Base-by-base conservation (phyloP, 64 coral and sea anemone species). In the Montipora cactus region DNA sequence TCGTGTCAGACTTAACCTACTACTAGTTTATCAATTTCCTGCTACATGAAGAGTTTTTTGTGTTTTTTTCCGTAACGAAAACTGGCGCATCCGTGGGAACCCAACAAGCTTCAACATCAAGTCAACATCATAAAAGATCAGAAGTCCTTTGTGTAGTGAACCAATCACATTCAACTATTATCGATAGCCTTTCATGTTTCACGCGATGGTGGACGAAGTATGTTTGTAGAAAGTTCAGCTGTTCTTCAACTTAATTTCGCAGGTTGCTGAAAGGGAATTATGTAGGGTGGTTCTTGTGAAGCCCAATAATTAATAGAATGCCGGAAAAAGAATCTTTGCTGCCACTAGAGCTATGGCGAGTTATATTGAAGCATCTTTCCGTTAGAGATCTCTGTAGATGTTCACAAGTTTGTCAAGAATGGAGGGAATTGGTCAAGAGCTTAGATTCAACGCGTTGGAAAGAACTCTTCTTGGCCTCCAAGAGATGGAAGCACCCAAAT, bases 371-470 rank as follows among this genome's bases (percentile, higher is more conserved):
- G 14, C 93, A 96, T 81, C 78, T 99, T 68, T 87, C 91, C 0
- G 95, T 99, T 2, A 67, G 67, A 22, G 98, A 99, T 87, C 76
- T 99, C 2, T 99, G 98, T 89, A 92, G 95, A 13, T 99, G 98
- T 76, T 96, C 95, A 13, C 93, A 94, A 88, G 98, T 99, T 80
- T 99, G 95, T 13, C 88, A 92, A 66, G 94, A 94, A 92, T 99
- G 98, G 98, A 69, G 91, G 55, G 98, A 99, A 83, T 49, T 99
- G 1, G 98, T 99, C 12, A 93, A 94, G 87, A 96, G 95, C 89
- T 92, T 99, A 16, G 98, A 99, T 74, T 96, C 92, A 59, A 99
- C 98, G 0, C 92, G 98, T 10, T 99, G 98, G 98, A 99, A 96
- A 53, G 89, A 94, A 49, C 87, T 99, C 3, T 99, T 94, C 52